Percentiles rank a stretch among this genome's conserved stretches.
phyloP scores from a whole-genome alignment of 2,797 vertebrate genomes.

The Spinibarbus caldwelli region DNA sequence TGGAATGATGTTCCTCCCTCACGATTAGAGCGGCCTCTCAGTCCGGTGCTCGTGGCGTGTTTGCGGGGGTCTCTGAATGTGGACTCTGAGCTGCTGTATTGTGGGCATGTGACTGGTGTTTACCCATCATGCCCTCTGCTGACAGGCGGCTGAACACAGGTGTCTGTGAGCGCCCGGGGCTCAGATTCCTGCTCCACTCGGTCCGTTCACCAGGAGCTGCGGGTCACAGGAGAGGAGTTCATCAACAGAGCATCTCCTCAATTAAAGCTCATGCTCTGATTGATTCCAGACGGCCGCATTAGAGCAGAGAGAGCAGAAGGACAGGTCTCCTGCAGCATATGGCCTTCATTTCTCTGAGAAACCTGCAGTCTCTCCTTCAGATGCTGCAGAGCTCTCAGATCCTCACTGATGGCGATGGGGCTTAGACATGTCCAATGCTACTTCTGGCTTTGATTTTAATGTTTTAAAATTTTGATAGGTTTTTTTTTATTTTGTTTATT shows the following conservation, averaged over 20 bases:
- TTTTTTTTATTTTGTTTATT: not conserved
- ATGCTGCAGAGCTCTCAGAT: not conserved
- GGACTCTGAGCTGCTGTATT: not conserved
- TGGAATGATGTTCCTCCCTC: constrained; percentile 54
- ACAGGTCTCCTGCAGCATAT: constrained; percentile 39
- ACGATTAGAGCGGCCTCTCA: constrained; percentile 57
- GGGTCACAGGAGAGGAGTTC: constrained; percentile 23
- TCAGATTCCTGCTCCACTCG: not conserved
- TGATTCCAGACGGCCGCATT: constrained; percentile 43
- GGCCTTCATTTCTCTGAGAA: constrained; percentile 40
- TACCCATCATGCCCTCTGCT: constrained; percentile 53
- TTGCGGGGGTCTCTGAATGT: not conserved
- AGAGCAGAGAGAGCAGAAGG: not conserved
- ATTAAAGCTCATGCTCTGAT: constrained; percentile 47
- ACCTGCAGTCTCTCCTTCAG: not conserved
- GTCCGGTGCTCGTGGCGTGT: not conserved
- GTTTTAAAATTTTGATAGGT: not conserved
- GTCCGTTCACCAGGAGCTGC: not conserved
- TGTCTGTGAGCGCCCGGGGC: constrained; percentile 28
- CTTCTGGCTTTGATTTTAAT: not conserved
- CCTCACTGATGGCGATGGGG: not conserved
- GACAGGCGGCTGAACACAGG: constrained; percentile 63
- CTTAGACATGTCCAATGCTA: not conserved
- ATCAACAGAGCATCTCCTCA: constrained; percentile 25
- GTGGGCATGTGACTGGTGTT: constrained; percentile 39